Evolutionary conservation across 2,113 vertebrate genomes (phyloP).

Genomic region (Cynoglossus semilaevis): DNA sequence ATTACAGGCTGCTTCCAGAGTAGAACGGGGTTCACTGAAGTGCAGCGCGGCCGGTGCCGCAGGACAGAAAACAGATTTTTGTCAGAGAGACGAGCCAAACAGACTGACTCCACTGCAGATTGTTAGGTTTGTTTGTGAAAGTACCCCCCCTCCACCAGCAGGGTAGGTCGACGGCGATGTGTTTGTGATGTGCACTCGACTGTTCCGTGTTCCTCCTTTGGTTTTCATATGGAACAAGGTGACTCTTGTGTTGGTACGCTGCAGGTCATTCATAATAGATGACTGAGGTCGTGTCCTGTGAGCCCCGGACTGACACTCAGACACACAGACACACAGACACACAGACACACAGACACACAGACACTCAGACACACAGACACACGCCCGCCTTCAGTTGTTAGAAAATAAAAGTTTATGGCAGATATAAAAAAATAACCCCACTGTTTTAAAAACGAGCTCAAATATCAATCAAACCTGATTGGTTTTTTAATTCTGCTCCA

Average conservation of each 20-base stretch:
- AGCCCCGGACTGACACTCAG: constrained; percentile 35
- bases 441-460: background rate
- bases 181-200: constrained; percentile 3
- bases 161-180: background rate
- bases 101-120: too few relatives aligned
- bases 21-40: constrained; percentile 38
- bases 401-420: background rate
- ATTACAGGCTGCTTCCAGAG: constrained; percentile 35
- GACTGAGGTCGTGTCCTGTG: constrained; percentile 47
- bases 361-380: too few relatives aligned
- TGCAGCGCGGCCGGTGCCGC: constrained; percentile 14
- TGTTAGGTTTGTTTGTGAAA: too few relatives aligned
- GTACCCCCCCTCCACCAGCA: too few relatives aligned
- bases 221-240: constrained; percentile 50
- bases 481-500: constrained; percentile 9
- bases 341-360: too few relatives aligned
- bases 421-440: background rate
- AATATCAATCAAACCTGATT: constrained; percentile 3
- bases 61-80: constrained; percentile 20
- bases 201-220: constrained; percentile 31
- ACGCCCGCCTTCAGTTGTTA: constrained; percentile 26
- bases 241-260: constrained; percentile 45
- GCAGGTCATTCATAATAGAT: constrained; percentile 65
- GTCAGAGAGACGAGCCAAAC: background rate
- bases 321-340: too few relatives aligned